These are phyloP conservation scores for Corythornis vintsioides DNA, from an alignment of 2,113 vertebrate species.

Conservation along the genomic window DNA sequence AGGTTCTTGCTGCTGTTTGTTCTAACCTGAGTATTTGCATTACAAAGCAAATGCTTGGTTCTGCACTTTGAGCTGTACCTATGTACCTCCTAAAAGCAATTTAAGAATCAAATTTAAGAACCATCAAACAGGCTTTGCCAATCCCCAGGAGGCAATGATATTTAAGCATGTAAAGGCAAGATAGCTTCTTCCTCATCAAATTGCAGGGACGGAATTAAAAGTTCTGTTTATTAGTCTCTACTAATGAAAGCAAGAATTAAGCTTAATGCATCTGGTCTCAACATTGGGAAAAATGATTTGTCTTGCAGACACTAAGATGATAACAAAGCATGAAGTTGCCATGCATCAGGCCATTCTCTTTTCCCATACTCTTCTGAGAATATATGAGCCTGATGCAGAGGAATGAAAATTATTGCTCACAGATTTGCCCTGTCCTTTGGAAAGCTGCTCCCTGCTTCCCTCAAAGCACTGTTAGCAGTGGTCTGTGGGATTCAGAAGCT, in stretches of 20 bases:
- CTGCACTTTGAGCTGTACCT: not conserved
- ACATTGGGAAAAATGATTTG: not conserved
- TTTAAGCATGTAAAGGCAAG: not conserved
- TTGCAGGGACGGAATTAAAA: not conserved
- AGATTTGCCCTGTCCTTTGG: not conserved
- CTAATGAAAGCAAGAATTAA: not conserved
- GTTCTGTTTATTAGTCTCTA: not conserved
- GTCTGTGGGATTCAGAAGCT: not conserved
- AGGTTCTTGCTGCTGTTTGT: not conserved
- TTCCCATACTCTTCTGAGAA: not conserved
- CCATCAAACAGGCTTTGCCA: not conserved
- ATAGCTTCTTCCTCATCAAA: not conserved
- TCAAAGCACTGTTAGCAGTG: not conserved
- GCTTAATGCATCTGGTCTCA: accelerated
- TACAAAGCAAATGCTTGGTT: not conserved
- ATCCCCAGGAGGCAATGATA: not conserved
- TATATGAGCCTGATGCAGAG: not conserved
- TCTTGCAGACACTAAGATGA: not conserved
- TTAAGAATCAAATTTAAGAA: not conserved
- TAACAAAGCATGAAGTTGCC: not conserved
- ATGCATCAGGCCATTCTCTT: not conserved
- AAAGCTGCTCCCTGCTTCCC: not conserved
- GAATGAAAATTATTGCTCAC: not conserved
- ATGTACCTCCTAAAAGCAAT: not conserved
- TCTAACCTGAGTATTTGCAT: not conserved